Conservation (phyloP, 2,888 invertebrate species). For the Creontiades dilutus region DNA sequence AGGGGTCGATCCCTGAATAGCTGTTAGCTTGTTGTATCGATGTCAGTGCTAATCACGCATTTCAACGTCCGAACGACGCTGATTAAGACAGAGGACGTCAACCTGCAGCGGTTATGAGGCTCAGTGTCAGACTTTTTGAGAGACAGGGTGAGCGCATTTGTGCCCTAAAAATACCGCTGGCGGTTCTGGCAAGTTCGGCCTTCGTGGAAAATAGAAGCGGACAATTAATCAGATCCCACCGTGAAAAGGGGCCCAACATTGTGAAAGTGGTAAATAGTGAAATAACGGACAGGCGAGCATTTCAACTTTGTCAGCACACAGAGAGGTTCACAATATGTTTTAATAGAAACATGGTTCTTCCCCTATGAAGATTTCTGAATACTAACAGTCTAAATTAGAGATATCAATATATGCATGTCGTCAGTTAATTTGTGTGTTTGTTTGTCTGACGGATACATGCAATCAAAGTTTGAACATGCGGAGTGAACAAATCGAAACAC, state of each 20-base stretch:
- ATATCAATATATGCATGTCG: too few species aligned
- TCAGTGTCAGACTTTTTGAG: background rate
- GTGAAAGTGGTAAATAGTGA: background rate
- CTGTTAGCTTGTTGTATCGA: background rate
- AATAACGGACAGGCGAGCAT: background rate
- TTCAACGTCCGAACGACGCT: background rate
- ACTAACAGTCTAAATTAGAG: too few species aligned
- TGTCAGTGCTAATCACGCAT: conserved; percentile 4
- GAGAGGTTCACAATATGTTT: too few species aligned
- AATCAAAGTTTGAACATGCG: too few species aligned
- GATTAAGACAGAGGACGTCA: background rate
- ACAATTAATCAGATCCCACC: background rate
- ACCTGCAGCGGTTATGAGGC: background rate
- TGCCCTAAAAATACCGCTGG: background rate
- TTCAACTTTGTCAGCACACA: too few species aligned
- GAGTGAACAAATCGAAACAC: too few species aligned
- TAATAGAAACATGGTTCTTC: too few species aligned
- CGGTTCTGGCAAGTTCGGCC: background rate
- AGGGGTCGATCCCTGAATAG: too few species aligned
- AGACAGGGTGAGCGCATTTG: background rate
- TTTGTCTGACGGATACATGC: too few species aligned
- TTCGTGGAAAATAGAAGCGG: background rate
- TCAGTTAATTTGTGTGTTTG: too few species aligned
- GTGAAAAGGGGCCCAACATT: too few species aligned
- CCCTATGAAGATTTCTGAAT: too few species aligned